Evolutionary conservation across 2,797 vertebrate genomes (phyloP).

Genomic region (Petrocephalus sullivani): DNA sequence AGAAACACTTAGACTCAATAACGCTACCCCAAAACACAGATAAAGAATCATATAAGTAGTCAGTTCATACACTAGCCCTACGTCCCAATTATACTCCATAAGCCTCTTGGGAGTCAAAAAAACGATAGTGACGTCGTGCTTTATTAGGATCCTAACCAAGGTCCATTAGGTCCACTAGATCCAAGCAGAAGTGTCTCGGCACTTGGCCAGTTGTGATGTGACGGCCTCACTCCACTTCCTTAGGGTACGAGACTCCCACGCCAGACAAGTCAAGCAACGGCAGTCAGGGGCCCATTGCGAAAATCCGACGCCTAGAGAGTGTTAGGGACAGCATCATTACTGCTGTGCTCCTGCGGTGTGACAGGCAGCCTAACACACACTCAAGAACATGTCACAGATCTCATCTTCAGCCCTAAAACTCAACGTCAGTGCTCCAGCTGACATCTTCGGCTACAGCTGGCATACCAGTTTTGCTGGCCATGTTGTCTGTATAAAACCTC

Average conservation of each 20-base stretch:
- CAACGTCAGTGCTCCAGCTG: neutral
- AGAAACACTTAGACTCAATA: neutral
- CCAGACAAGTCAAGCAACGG: neutral
- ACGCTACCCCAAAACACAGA: neutral
- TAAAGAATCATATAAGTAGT: neutral
- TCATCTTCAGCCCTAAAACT: neutral
- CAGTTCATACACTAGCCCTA: neutral
- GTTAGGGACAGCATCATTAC: neutral
- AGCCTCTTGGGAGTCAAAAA: neutral
- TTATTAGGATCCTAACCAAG: neutral
- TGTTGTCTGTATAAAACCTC: neutral
- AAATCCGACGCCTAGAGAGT: neutral
- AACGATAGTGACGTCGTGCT: neutral
- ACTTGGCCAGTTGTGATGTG: neutral
- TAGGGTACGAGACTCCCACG: neutral
- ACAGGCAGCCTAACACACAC: neutral
- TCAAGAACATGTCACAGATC: neutral
- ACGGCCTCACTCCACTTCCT: neutral
- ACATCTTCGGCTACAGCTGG: neutral
- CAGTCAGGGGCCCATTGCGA: neutral
- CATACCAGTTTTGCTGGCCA: neutral
- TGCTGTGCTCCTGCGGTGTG: neutral
- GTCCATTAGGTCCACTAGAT: no score
- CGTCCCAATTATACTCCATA: neutral
- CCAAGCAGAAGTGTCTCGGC: neutral